Conservation (phyloP, 53 echinoderm and acorn worm genomes). For the Apostichopus leukothele region DNA sequence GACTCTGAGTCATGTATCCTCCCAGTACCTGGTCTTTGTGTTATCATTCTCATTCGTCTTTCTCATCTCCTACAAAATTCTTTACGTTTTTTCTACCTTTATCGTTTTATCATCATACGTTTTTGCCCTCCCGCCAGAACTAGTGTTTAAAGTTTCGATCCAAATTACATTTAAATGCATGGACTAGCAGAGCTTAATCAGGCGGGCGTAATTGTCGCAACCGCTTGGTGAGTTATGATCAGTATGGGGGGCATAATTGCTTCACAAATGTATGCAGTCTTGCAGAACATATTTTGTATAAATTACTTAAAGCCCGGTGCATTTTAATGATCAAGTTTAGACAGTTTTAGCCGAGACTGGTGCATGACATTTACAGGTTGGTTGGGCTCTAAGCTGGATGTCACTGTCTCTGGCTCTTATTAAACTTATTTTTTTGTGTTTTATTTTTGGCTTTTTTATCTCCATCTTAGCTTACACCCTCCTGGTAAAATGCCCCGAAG, state of each 20-base stretch:
- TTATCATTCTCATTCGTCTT: too few relatives aligned
- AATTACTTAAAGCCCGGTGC: background rate
- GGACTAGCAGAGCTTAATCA: constrained; percentile 14
- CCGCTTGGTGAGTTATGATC: background rate
- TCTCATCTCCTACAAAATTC: too few relatives aligned
- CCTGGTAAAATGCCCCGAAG: too few relatives aligned
- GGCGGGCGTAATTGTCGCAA: background rate
- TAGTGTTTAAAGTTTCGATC: background rate
- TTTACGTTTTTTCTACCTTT: background rate
- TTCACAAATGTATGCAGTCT: constrained; percentile 1
- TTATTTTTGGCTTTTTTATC: too few relatives aligned
- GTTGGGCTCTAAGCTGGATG: too few relatives aligned
- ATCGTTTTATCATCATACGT: background rate
- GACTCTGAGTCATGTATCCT: too few relatives aligned
- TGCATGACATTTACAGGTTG: constrained; percentile 12
- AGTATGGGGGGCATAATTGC: constrained; percentile 1
- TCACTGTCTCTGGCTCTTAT: too few relatives aligned
- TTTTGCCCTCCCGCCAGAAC: background rate
- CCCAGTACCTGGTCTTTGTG: too few relatives aligned
- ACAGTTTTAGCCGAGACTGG: background rate
- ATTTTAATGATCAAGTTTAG: background rate
- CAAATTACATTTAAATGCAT: constrained; percentile 1
- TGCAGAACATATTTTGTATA: background rate
- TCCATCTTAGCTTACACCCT: too few relatives aligned
- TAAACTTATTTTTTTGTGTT: too few relatives aligned